These are phyloP conservation scores for Monodelphis domestica DNA, from an alignment of 2,797 vertebrate species.

Conservation along the genomic window DNA sequence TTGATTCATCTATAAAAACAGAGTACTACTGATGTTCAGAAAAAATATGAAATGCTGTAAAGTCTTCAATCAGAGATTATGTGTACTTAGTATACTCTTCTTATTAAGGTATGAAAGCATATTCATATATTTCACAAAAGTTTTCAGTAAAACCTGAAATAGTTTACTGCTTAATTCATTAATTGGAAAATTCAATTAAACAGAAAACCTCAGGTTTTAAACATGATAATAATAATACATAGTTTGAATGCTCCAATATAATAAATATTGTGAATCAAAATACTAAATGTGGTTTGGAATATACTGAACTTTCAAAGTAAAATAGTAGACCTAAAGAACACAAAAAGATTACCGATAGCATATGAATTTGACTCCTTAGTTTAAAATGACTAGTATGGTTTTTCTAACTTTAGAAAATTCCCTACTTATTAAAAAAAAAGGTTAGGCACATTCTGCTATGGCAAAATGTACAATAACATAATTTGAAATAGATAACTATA, in stretches of 20 bases:
- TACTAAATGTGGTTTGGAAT: neutral
- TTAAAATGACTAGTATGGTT: neutral
- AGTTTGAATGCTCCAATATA: neutral
- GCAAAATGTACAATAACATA: neutral
- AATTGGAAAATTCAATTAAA: neutral
- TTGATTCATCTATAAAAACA: neutral
- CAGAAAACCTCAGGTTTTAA: neutral
- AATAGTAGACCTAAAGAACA: constrained; percentile 35
- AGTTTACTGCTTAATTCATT: neutral
- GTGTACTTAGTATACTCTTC: neutral
- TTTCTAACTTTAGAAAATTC: neutral
- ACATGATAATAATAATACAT: neutral
- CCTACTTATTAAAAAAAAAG: neutral
- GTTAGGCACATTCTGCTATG: constrained; percentile 12
- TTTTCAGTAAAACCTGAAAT: neutral
- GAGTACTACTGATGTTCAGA: neutral
- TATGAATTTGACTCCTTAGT: constrained; percentile 42
- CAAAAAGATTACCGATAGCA: constrained; percentile 17
- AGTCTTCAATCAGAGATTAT: neutral
- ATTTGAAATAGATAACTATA: constrained; percentile 62
- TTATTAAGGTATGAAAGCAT: neutral
- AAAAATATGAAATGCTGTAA: neutral
- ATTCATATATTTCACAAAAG: neutral
- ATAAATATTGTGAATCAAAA: neutral
- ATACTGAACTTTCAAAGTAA: constrained; percentile 24